These are phyloP conservation scores for Drosophila limbata DNA, from an alignment of 2,888 invertebrate genomes.

Conservation along the genomic window DNA sequence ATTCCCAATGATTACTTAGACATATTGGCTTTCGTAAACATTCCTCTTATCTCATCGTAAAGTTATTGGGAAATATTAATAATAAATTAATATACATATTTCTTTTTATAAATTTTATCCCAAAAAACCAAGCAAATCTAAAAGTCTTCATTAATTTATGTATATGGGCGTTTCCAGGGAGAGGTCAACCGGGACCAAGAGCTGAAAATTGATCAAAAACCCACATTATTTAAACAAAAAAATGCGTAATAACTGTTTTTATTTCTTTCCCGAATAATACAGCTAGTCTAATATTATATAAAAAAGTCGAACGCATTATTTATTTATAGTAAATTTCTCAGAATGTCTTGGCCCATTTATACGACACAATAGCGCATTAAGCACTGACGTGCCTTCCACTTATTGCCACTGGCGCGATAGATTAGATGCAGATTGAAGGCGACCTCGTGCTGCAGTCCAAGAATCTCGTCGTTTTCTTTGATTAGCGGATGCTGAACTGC, in stretches of 20 bases:
- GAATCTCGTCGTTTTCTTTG: conserved; percentile 87
- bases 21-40: background rate
- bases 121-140: no score
- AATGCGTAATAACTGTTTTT: no score
- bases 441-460: conserved; percentile 92
- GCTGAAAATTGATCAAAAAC: no score
- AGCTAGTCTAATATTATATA: no score
- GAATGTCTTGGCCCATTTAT: conserved; percentile 73
- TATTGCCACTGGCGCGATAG: conserved; percentile 91
- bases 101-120: no score
- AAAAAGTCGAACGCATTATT: background rate
- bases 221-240: no score
- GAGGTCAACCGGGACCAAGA: no score
- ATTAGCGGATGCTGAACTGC: conserved; percentile 86
- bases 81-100: no score
- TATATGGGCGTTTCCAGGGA: no score
- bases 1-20: background rate
- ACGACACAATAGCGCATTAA: conserved; percentile 92
- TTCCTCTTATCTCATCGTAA: background rate
- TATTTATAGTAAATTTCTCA: background rate
- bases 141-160: background rate
- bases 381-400: conserved; percentile 91
- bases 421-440: conserved; percentile 95
- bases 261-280: no score
- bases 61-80: background rate